Percentiles rank a stretch among this genome's conserved stretches.
These are phyloP conservation scores for Virgularia gustaviana DNA, from an alignment of 92 coral and sea anemone species.

Conservation along the genomic window DNA sequence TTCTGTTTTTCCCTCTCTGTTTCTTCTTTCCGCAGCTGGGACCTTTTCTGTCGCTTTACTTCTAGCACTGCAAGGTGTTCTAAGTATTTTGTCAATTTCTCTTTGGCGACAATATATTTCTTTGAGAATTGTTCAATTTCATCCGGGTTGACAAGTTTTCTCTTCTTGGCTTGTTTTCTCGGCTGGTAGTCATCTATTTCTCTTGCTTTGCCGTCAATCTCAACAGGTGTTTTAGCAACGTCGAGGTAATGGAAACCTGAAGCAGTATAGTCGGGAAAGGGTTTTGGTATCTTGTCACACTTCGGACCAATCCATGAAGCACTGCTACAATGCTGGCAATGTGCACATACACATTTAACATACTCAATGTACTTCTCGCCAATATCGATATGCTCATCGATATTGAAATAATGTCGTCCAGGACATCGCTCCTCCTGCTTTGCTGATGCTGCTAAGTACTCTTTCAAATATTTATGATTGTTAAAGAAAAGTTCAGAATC, in stretches of 20 bases:
- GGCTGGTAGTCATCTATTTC: slow-evolving; percentile 19
- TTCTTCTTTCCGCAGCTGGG: neutral
- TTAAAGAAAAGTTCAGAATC: too few relatives aligned
- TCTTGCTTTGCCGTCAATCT: slow-evolving; percentile 10
- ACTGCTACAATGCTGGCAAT: neutral
- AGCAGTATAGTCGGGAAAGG: slow-evolving; percentile 19
- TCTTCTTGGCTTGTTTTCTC: slow-evolving; percentile 11
- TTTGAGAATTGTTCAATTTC: neutral
- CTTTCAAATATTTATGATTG: slow-evolving; percentile 8
- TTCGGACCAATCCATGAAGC: slow-evolving; percentile 22
- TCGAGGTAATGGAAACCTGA: slow-evolving; percentile 10
- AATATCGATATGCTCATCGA: slow-evolving; percentile 1
- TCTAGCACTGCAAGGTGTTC: neutral
- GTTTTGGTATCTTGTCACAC: slow-evolving; percentile 17
- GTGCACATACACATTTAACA: slow-evolving; percentile 19
- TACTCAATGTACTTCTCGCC: slow-evolving; percentile 39
- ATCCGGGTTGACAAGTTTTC: neutral
- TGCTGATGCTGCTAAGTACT: neutral
- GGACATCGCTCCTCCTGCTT: neutral
- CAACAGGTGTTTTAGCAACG: neutral
- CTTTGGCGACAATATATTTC: neutral
- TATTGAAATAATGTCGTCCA: slow-evolving; percentile 10
- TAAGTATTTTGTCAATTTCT: neutral
- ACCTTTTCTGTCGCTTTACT: neutral
- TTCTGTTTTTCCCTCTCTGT: neutral